These are phyloP conservation scores for Sialis fuliginosa DNA, from an alignment of 2,888 invertebrate genomes.

Conservation along the genomic window DNA sequence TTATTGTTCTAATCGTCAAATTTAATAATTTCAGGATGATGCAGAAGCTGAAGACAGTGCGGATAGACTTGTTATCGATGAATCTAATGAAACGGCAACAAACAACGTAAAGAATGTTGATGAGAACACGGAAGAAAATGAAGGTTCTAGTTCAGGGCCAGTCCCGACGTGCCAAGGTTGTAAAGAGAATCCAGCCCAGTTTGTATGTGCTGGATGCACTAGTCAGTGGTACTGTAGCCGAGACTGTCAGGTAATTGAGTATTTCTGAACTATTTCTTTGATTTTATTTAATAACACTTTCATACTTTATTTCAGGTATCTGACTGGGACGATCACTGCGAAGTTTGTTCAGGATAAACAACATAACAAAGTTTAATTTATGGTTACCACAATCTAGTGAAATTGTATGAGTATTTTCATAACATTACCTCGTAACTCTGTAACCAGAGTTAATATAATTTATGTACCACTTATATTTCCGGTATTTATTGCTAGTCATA, in stretches of 20 bases:
- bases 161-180: slow-evolving; percentile 77
- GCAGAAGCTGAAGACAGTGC: slow-evolving; percentile 46
- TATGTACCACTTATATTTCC: too few species aligned
- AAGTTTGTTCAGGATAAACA: slow-evolving; percentile 61
- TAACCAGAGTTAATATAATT: background rate
- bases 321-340: slow-evolving; percentile 78
- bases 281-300: background rate
- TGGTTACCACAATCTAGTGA: background rate
- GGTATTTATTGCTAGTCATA: too few species aligned
- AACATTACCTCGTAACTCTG: slow-evolving; percentile 1
- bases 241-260: slow-evolving; percentile 62
- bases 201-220: slow-evolving; percentile 77
- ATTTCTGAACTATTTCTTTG: slow-evolving; percentile 2
- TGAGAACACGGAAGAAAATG: slow-evolving; percentile 23
- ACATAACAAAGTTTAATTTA: background rate
- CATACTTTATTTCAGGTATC: slow-evolving; percentile 40
- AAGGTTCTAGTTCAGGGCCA: slow-evolving; percentile 23
- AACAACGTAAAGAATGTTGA: slow-evolving; percentile 17
- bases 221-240: slow-evolving; percentile 92
- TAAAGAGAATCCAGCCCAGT: slow-evolving; percentile 62
- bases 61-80: slow-evolving; percentile 39
- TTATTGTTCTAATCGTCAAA: background rate
- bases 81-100: slow-evolving; percentile 28
- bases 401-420: background rate
- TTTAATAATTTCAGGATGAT: slow-evolving; percentile 15